A percentile compares a stretch with the other conserved stretches of the same genome.
phyloP scores from a whole-genome alignment of 2,888 invertebrate species.

The Nomada flava region DNA sequence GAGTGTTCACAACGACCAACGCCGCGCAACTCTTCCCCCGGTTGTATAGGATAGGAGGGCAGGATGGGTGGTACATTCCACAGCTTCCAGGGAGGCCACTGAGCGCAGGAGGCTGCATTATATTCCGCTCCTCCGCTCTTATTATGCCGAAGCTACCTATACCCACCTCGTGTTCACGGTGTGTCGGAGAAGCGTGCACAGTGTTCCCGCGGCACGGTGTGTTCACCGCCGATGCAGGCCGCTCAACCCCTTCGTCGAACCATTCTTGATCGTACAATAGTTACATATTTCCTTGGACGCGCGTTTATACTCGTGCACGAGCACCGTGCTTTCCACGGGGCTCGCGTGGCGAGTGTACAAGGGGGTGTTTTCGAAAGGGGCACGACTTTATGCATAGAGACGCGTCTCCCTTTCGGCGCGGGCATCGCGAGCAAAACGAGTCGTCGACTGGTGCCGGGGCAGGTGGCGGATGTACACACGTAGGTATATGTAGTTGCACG shows the following conservation, averaged over 20 bases:
- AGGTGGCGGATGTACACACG: background rate
- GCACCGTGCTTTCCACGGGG: background rate
- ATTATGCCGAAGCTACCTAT: constrained; percentile 67
- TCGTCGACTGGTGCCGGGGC: background rate
- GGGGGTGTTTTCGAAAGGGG: background rate
- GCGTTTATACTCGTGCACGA: constrained; percentile 7
- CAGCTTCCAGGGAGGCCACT: constrained; percentile 73
- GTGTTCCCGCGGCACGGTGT: background rate
- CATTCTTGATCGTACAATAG: constrained; percentile 7
- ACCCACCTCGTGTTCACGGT: constrained; percentile 28
- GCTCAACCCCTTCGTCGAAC: constrained; percentile 30
- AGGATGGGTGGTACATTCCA: constrained; percentile 76
- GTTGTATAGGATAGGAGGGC: constrained; percentile 13
- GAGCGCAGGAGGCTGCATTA: constrained; percentile 70
- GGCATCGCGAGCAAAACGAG: background rate
- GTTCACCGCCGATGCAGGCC: background rate
- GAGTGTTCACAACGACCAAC: constrained; percentile 63
- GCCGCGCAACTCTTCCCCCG: constrained; percentile 22
- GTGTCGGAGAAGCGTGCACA: background rate
- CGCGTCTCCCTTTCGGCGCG: background rate
- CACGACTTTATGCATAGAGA: background rate
- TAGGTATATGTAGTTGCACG: no score
- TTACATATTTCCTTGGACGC: constrained; percentile 21
- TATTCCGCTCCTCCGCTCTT: constrained; percentile 74
- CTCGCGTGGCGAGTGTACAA: background rate